Evolutionary conservation across 2,888 invertebrate species (phyloP), one percentile per base, ranked within the genome.

Genomic region (Lepidocyrtoides sp.): DNA sequence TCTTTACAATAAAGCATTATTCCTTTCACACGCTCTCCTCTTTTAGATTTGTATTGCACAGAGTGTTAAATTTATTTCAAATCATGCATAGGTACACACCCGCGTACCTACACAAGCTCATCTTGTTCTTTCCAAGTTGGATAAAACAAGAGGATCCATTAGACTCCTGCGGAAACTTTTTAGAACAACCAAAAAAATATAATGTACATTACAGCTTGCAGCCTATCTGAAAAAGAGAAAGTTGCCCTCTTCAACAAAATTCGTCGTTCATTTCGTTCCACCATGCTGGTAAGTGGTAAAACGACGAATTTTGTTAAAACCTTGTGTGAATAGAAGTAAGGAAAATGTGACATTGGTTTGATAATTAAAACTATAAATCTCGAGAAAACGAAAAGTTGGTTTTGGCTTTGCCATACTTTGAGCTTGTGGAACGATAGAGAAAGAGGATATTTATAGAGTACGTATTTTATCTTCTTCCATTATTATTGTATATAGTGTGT

Each of bases 351-450:
- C 94, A 93, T 93, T 93, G 93, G 93, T 93, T 92, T 93, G 93
- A 94, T 94, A 94, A 94, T 94, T 94, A 94, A 94, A 93, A 92
- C 94, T 93, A 94, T 94, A 94, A 94, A 94, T 94, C 93, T 93
- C 90, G 36, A 84, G 85, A 84, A 77, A 77, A 84, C 84, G 84
- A 90, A 90, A 90, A 89, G 89, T 89, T 89, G 83, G 83, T 79
- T 89, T 66, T 85, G 51, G 32, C 85, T 85, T 75, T 5, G 4
- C 75, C 29, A 26, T 51, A 36, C 77, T 36, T 20, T 8, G 17
- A 75, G 48, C 17, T 69, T n/a, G 17, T 48, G 12, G 23, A 48
- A 12, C n/a, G n/a, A n/a, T n/a, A n/a, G n/a, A n/a, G n/a, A n/a
- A n/a, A n/a, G n/a, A n/a, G n/a, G 4, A 41, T 10, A 8, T 17